Evolutionary conservation across 2,888 invertebrate species (phyloP), one percentile per base, ranked within the genome.

Genomic region (Marronus borbonicus): DNA sequence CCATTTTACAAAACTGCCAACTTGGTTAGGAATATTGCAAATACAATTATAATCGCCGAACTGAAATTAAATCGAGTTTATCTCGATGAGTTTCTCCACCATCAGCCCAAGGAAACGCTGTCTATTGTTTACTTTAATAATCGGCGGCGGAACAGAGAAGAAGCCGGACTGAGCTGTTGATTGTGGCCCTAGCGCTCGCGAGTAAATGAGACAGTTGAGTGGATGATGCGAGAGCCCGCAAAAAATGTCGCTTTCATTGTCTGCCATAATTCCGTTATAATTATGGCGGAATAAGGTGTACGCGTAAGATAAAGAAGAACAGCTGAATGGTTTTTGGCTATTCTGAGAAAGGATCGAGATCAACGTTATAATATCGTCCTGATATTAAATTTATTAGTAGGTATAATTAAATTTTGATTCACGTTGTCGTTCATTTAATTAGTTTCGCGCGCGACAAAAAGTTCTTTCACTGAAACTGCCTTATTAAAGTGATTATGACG

Each of bases 31-130:
- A 82, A 82, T 82, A 83, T 81, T 79, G 79, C 80, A 81, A 81
- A 80, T 31, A 80, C 80, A 83, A 83, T 82, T 82, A 79, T 81
- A 81, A 81, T 82, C 80, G 80, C 64, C 79, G 66, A 80, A 80
- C 78, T 69, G 77, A 76, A 78, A 78, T 83, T 81, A 81, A 82
- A 81, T 80, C 80, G 81, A 74, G 66, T 79, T 77, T 79, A 79
- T 79, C 79, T 77, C 74, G 58, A 66, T 68, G 58, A 60, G 68
- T 74, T 77, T 74, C 74, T 14, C 69, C 69, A 70, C 49, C 70
- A 58, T 28, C 68, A 36, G 24, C 14, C 72, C 60, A 60, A 60
- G 8, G 72, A 60, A 62, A 74, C 28, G 60, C 44, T 55, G 17
- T 39, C 39, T 31, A 74, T 74, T 74, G 72, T 74, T 74, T 74